Evolutionary conservation across 2,888 invertebrate species (phyloP).

Genomic region (Orchestes rusci): DNA sequence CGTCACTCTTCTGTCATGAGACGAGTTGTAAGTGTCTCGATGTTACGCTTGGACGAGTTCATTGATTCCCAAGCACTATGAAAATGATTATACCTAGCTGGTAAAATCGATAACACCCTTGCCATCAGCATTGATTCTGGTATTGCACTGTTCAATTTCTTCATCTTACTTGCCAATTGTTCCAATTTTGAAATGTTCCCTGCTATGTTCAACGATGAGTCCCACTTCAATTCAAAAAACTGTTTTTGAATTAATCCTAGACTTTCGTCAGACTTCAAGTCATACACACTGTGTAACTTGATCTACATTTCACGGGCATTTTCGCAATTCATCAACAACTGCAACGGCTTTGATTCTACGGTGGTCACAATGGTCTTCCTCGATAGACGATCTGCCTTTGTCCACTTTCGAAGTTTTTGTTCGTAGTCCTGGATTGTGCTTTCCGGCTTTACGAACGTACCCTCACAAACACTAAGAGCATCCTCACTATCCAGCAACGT

Average conservation of each 20-base stretch:
- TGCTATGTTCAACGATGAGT: neutral
- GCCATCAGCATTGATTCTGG: neutral
- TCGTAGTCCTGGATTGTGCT: neutral
- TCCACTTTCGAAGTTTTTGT: neutral
- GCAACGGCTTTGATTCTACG: neutral
- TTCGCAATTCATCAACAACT: too few species aligned
- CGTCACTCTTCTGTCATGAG: neutral
- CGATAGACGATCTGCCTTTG: neutral
- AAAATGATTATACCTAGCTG: neutral
- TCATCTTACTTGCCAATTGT: constrained; percentile 1
- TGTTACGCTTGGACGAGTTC: neutral
- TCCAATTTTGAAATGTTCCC: neutral
- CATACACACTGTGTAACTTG: too few species aligned
- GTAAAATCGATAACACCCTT: neutral
- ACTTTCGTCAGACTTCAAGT: neutral
- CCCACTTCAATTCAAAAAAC: neutral
- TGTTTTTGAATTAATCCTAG: neutral
- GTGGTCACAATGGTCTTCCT: neutral
- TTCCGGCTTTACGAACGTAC: neutral
- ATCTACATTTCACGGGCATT: too few species aligned
- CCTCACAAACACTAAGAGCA: neutral
- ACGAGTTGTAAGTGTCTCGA: neutral
- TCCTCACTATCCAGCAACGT: neutral
- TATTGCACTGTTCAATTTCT: neutral
- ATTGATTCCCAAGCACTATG: neutral